Conservation (phyloP, 2,797 vertebrate genomes). For the Otolemur crassicaudatus region DNA sequence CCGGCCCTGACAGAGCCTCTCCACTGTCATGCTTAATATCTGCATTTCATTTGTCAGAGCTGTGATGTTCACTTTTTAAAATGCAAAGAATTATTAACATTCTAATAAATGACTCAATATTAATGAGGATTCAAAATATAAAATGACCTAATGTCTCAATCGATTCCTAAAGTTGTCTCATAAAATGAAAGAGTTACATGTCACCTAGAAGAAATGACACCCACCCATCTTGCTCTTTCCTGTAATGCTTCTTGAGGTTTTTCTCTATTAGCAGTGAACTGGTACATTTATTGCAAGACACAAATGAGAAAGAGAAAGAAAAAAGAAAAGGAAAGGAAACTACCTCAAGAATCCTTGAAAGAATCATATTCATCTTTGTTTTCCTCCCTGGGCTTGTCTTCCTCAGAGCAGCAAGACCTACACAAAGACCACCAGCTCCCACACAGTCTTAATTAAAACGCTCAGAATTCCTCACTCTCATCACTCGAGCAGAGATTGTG, state of each 20-base stretch:
- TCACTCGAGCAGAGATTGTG: background rate
- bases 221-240: background rate
- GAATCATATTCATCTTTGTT: background rate
- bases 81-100: background rate
- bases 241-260: background rate
- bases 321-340: background rate
- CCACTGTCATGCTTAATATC: background rate
- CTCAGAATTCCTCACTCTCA: background rate
- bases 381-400: background rate
- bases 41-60: background rate
- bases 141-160: background rate
- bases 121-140: conserved; percentile 32
- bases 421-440: background rate
- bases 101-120: background rate
- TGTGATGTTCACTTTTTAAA: background rate
- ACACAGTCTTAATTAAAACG: background rate
- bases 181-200: background rate
- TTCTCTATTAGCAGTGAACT: background rate
- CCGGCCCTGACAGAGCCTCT: background rate
- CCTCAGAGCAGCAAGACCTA: background rate
- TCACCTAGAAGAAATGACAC: background rate
- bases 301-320: background rate
- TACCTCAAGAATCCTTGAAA: background rate
- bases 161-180: background rate
- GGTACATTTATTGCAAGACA: background rate